Base-by-base conservation (phyloP, 2,888 invertebrate species). In the Eupithecia subfuscata region DNA sequence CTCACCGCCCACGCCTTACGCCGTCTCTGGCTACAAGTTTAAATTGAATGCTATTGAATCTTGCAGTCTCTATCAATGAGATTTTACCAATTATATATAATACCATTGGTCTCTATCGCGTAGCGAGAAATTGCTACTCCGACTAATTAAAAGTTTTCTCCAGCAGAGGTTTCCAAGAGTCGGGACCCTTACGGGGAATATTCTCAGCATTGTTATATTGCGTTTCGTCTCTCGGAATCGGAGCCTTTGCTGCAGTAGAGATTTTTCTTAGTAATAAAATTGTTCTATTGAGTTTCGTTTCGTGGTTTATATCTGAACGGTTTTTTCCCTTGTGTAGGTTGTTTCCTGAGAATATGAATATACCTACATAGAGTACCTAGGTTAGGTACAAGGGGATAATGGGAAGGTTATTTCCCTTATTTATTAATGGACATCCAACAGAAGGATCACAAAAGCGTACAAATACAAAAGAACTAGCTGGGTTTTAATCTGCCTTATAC, bases 261-360 rank as follows among this genome's bases (percentile, higher is more conserved):
- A 77, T 64, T 69, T 73, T 79, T 81, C 81, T 75, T 79, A 77
- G 6, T 34, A 30, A n/a, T n/a, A n/a, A n/a, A n/a, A 67, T 74
- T 76, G 74, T 76, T 76, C 73, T 78, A 71, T 63, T 69, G 75
- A 71, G 74, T 77, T 79, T 40, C 12, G 75, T 78, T 79, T 67
- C 40, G 65, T 37, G 34, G 64, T 37, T 5, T 37, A 37, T 22
- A 64, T 75, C 73, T 78, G 69, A 73, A 73, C 75, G 74, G 79
- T 76, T 79, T 40, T 79, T 80, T 60, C 74, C 79, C 72, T 69
- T 73, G 52, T 65, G 56, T 43, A 34, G 69, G 63, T 14, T 37
- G 48, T 65, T 77, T 74, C 69, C 37, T 52, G 14, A 71, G 74
- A 74, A 67, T n/a, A 65, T 67, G 22, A 40, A n/a, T 40, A 12